Evolutionary conservation across 1,140 invertebrate genomes (phyloP).

Genomic region (Microplitis mediator): DNA sequence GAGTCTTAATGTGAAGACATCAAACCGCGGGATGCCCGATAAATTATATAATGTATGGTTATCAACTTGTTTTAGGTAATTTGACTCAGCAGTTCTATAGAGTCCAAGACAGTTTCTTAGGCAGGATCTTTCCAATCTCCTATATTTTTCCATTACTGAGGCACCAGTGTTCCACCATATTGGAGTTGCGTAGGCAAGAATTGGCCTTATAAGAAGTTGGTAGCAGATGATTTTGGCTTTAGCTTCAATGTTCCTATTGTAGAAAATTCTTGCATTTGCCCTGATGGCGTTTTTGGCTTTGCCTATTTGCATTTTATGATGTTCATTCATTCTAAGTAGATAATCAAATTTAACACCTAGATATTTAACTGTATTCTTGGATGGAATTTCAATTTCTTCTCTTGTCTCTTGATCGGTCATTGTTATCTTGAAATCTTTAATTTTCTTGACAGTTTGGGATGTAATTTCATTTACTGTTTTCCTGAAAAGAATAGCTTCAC

Average conservation of each 20-base stretch:
- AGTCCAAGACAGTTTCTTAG: too few relatives aligned
- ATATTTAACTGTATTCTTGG: slow-evolving; percentile 20
- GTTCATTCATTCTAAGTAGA: neutral
- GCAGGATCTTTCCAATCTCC: too few relatives aligned
- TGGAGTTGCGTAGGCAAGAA: neutral
- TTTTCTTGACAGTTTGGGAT: neutral
- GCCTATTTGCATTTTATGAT: slow-evolving; percentile 11
- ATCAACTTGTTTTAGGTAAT: too few relatives aligned
- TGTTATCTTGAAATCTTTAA: neutral
- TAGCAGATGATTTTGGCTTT: neutral
- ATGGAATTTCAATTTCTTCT: neutral
- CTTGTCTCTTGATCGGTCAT: neutral
- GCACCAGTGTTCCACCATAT: neutral
- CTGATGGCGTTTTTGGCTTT: slow-evolving; percentile 19
- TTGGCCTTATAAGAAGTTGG: neutral
- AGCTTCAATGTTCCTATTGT: slow-evolving; percentile 2
- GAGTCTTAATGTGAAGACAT: too few relatives aligned
- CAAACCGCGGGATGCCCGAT: too few relatives aligned
- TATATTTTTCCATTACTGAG: too few relatives aligned
- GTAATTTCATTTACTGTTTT: slow-evolving; percentile 12
- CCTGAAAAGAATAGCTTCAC: neutral
- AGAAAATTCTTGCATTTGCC: slow-evolving; percentile 2
- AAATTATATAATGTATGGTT: too few relatives aligned
- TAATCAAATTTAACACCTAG: slow-evolving; percentile 8
- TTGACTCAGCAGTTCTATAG: too few relatives aligned